phyloP scores from a whole-genome alignment of 1,140 invertebrate genomes.

The Tetranychus urticae region DNA sequence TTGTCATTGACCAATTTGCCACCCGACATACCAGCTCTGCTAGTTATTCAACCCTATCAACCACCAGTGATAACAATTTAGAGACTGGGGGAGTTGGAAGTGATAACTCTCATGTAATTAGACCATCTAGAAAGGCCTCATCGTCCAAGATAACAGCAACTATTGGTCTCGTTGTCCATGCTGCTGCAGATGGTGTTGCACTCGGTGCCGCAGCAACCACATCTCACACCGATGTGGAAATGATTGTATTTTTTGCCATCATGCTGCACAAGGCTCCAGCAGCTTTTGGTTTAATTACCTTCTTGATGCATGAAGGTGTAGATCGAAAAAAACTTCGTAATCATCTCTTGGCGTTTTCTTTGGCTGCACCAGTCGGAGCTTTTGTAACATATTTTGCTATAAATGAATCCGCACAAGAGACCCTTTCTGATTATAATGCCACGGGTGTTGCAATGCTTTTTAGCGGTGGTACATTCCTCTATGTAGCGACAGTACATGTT shows the following conservation, averaged over 20 bases:
- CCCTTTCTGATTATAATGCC: slow-evolving; percentile 56
- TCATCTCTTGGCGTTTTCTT: slow-evolving; percentile 80
- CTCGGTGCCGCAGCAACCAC: slow-evolving; percentile 85
- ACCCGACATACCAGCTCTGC: slow-evolving; percentile 16
- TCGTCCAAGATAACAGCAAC: slow-evolving; percentile 58
- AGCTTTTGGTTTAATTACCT: slow-evolving; percentile 90
- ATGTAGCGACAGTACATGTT: slow-evolving; percentile 94
- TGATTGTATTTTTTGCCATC: slow-evolving; percentile 92
- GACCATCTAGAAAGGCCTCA: no score
- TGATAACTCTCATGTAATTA: no score
- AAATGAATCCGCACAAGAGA: slow-evolving; percentile 32
- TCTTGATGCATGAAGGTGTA: slow-evolving; percentile 78
- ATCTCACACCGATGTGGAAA: slow-evolving; percentile 78
- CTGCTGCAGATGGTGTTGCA: slow-evolving; percentile 89
- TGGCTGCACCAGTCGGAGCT: slow-evolving; percentile 68
- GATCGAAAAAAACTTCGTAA: slow-evolving; percentile 60
- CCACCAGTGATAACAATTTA: no score
- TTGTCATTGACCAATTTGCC: slow-evolving; percentile 64
- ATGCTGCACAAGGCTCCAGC: slow-evolving; percentile 98
- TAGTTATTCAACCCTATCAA: background rate
- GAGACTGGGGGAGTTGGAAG: no score
- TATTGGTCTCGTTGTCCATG: slow-evolving; percentile 84
- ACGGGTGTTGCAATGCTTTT: slow-evolving; percentile 90
- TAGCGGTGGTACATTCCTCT: slow-evolving; percentile 92
- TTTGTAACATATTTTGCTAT: slow-evolving; percentile 80